These are phyloP conservation scores for Sarcophaga carnaria DNA, from an alignment of 2,888 invertebrate genomes.

Conservation along the genomic window DNA sequence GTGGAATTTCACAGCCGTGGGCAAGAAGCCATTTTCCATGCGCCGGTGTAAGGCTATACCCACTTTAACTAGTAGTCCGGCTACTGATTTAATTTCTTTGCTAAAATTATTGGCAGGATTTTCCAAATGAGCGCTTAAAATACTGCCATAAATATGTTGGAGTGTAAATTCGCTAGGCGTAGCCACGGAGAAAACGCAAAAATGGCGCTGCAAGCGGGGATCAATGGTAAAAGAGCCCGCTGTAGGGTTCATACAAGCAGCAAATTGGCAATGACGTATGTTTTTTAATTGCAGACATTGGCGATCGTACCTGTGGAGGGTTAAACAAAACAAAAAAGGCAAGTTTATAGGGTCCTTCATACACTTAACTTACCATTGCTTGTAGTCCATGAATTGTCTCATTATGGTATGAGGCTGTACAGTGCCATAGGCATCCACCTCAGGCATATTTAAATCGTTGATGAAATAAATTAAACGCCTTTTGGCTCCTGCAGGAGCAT, in stretches of 20 bases:
- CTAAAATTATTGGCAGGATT: constrained; percentile 87
- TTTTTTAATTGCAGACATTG: constrained; percentile 92
- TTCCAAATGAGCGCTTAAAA: constrained; percentile 88
- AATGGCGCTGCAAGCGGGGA: constrained; percentile 93
- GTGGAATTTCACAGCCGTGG: constrained; percentile 97
- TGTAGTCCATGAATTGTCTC: constrained; percentile 96
- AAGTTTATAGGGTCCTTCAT: background rate
- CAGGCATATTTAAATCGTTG: constrained; percentile 98
- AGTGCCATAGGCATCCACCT: constrained; percentile 96
- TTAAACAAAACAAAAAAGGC: background rate
- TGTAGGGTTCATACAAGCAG: constrained; percentile 98
- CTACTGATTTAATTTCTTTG: constrained; percentile 79
- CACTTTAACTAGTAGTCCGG: constrained; percentile 83
- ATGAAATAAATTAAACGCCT: constrained; percentile 93
- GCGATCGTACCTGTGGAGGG: constrained; percentile 84
- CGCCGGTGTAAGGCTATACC: constrained; percentile 91
- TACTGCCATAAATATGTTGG: constrained; percentile 91
- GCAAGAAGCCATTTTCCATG: constrained; percentile 90
- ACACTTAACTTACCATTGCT: constrained; percentile 87
- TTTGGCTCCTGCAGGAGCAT: constrained; percentile 92
- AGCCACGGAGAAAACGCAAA: constrained; percentile 92
- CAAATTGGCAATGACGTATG: constrained; percentile 96
- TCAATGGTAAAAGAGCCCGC: constrained; percentile 98
- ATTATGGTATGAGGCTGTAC: constrained; percentile 97
- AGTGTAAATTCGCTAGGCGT: constrained; percentile 92